phyloP scores from a whole-genome alignment of 2,888 invertebrate species.

The Penaeus monodon region DNA sequence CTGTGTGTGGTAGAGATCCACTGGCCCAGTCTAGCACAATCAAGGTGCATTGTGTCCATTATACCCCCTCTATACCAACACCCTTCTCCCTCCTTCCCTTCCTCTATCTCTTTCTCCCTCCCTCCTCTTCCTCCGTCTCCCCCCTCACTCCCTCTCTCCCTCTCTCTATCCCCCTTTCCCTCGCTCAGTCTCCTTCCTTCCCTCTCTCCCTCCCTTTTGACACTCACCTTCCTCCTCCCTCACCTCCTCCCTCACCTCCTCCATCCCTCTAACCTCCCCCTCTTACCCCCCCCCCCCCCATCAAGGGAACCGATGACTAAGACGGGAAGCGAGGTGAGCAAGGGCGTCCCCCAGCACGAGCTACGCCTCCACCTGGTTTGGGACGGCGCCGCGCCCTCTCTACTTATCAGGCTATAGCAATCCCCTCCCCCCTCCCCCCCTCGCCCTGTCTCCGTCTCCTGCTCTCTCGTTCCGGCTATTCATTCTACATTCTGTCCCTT shows the following conservation, averaged over 20 bases:
- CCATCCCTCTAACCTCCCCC: background rate
- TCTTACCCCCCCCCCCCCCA: background rate
- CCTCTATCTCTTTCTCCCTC: background rate
- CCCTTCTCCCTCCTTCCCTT: background rate
- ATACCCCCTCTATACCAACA: too few species aligned
- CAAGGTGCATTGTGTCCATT: too few species aligned
- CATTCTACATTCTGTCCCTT: background rate
- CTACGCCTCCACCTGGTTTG: background rate
- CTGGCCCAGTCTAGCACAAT: too few species aligned
- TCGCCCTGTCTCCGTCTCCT: background rate
- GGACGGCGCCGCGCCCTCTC: too few species aligned
- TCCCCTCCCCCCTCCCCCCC: background rate
- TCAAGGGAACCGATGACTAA: background rate
- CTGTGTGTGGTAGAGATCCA: too few species aligned
- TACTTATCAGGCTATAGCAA: background rate
- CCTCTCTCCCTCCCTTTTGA: background rate
- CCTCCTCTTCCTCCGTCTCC: background rate
- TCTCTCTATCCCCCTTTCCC: background rate
- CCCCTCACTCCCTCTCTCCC: background rate
- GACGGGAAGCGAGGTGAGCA: background rate
- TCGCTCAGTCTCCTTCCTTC: background rate
- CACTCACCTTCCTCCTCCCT: background rate
- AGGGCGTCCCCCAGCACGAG: background rate
- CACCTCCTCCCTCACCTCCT: background rate
- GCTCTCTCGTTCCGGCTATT: background rate